Conservation (phyloP, 1,140 invertebrate species). For the Drosophila mojavensis region DNA sequence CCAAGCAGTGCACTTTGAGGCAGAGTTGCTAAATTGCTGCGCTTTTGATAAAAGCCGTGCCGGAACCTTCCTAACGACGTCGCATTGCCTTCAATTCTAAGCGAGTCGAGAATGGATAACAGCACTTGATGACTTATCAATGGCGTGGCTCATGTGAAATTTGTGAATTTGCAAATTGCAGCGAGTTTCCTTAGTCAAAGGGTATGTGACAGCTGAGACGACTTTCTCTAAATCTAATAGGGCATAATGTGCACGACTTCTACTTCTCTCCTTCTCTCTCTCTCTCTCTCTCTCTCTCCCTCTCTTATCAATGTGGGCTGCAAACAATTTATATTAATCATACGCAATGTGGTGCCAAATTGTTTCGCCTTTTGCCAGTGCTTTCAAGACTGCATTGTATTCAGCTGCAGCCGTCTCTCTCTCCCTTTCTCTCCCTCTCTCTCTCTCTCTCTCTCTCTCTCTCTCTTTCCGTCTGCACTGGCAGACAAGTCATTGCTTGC, state of each 20-base stretch:
- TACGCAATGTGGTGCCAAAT: conserved; percentile 74
- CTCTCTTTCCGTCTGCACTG: background rate
- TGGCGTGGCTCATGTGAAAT: too few relatives aligned
- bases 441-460: background rate
- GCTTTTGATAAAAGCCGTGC: conserved; percentile 4
- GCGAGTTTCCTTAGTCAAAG: too few relatives aligned
- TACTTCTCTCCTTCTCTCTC: background rate
- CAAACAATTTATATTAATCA: conserved; percentile 74
- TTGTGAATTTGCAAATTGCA: too few relatives aligned
- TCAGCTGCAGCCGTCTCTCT: conserved; percentile 8
- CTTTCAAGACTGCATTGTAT: conserved; percentile 22
- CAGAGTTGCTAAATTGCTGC: conserved; percentile 10
- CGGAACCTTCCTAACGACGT: background rate
- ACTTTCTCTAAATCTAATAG: too few relatives aligned
- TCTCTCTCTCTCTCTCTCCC: background rate
- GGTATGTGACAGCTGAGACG: too few relatives aligned
- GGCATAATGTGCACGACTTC: background rate
- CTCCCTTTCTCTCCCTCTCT: background rate
- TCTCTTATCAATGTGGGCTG: conserved; percentile 15
- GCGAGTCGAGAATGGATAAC: too few relatives aligned
- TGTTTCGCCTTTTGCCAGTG: conserved; percentile 53
- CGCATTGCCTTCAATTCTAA: background rate
- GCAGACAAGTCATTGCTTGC: conserved; percentile 4
- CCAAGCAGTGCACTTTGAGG: conserved; percentile 35
- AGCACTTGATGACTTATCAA: too few relatives aligned